Conservation (phyloP, 2,888 invertebrate species). For the Pachliopta kotzebuea region DNA sequence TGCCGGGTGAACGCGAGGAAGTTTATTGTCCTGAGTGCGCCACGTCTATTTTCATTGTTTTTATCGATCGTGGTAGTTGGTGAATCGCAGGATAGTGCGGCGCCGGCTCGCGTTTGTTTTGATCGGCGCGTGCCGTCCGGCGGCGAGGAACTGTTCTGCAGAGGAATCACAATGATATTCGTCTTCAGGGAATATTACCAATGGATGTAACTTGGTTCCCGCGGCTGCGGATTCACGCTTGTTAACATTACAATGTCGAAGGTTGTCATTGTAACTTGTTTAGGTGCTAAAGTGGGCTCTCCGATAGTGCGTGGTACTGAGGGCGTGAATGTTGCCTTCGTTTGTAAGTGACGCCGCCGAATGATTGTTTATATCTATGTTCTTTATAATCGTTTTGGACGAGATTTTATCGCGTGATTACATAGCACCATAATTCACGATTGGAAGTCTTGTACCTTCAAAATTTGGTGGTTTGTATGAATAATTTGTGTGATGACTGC, state of each 20-base stretch:
- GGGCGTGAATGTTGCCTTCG: conserved; percentile 13
- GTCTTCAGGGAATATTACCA: neutral
- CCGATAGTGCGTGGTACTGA: neutral
- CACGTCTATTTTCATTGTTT: conserved; percentile 71
- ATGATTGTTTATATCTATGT: neutral
- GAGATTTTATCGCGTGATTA: conserved; percentile 6
- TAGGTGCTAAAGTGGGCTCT: neutral
- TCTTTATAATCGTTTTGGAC: conserved; percentile 2
- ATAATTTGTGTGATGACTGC: neutral
- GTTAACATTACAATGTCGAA: neutral
- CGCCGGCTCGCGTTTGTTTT: conserved; percentile 69
- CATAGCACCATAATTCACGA: neutral
- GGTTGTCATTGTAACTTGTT: neutral
- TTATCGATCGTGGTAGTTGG: conserved; percentile 68
- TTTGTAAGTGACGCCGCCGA: neutral
- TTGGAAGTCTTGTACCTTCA: neutral
- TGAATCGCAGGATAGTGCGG: conserved; percentile 53
- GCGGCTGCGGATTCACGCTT: neutral
- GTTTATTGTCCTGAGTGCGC: conserved; percentile 39
- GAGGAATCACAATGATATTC: too few species aligned
- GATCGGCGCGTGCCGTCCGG: conserved; percentile 45
- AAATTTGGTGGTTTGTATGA: neutral
- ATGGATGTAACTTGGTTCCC: neutral
- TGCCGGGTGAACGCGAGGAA: conserved; percentile 33
- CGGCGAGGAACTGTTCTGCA: conserved; percentile 31